phyloP scores from a whole-genome alignment of 2,113 vertebrate genomes.

The Caloenas nicobarica region DNA sequence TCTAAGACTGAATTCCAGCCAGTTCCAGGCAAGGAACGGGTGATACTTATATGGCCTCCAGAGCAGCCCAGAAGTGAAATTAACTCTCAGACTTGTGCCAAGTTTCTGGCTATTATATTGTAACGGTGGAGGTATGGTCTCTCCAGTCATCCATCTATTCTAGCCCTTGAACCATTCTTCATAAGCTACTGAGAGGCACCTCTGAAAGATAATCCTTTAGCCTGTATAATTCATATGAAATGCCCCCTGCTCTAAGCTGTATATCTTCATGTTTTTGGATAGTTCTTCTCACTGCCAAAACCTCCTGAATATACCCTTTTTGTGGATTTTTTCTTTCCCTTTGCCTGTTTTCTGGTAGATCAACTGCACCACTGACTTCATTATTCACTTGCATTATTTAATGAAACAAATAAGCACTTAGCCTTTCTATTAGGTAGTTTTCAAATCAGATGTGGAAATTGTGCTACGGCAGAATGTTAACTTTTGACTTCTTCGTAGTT shows the following conservation, averaged over 20 bases:
- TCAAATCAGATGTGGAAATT: neutral
- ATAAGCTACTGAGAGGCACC: neutral
- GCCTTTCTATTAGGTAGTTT: neutral
- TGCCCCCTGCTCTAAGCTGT: neutral
- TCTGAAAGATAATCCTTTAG: neutral
- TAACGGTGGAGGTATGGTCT: accelerated
- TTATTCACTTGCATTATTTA: neutral
- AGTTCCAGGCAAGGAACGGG: neutral
- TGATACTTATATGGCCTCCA: neutral
- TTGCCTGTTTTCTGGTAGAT: neutral
- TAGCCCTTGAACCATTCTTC: neutral
- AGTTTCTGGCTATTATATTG: neutral
- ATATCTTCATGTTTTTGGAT: neutral
- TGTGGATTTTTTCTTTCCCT: neutral
- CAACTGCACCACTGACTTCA: neutral
- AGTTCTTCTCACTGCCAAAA: neutral
- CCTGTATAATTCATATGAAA: neutral
- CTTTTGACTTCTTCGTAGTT: neutral
- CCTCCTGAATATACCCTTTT: neutral
- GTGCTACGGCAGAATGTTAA: neutral
- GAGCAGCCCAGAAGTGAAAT: neutral
- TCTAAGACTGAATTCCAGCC: neutral
- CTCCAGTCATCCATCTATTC: neutral
- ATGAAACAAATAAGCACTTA: neutral
- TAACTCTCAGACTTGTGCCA: neutral